A percentile compares a stretch with the other conserved stretches of the same genome.
Conservation (phyloP, 2,797 vertebrate species). For the Xenentodon cancila region DNA sequence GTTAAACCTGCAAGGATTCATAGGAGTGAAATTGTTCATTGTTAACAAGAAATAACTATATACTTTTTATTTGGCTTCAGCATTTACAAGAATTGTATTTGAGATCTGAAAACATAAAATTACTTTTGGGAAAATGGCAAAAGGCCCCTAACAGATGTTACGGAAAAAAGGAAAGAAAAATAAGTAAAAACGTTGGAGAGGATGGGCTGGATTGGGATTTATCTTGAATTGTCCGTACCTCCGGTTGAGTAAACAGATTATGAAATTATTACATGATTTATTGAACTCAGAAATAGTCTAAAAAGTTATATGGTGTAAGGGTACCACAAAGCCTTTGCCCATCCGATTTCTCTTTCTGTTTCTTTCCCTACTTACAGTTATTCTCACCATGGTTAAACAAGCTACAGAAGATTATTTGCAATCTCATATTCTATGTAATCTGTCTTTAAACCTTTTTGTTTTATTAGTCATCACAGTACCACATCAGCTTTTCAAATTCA, state of each 20-base stretch:
- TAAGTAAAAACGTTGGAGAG: background rate
- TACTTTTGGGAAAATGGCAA: constrained; percentile 35
- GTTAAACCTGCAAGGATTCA: no score
- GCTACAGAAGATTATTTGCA: constrained; percentile 12
- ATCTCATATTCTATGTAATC: constrained; percentile 16
- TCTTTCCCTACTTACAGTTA: constrained; percentile 41
- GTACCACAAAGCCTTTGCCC: constrained; percentile 20
- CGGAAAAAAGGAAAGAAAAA: constrained; percentile 15
- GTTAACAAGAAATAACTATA: constrained; percentile 45
- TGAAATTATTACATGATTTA: constrained; percentile 38
- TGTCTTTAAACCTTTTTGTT: constrained; percentile 21
- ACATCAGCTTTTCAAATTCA: background rate
- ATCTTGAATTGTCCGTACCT: constrained; percentile 20
- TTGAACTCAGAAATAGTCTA: constrained; percentile 38
- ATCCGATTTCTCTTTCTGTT: constrained; percentile 33
- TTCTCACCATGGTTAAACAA: constrained; percentile 52
- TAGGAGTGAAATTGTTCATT: no score
- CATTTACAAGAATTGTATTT: constrained; percentile 44
- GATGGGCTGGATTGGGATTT: constrained; percentile 7
- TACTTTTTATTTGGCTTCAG: constrained; percentile 64
- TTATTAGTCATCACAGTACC: no score
- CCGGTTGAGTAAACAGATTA: constrained; percentile 29
- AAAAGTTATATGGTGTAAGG: constrained; percentile 23
- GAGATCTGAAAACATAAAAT: constrained; percentile 70
- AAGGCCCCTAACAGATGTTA: background rate